These are phyloP conservation scores for Orgyia antiqua DNA, from an alignment of 2,888 invertebrate genomes.

Conservation along the genomic window DNA sequence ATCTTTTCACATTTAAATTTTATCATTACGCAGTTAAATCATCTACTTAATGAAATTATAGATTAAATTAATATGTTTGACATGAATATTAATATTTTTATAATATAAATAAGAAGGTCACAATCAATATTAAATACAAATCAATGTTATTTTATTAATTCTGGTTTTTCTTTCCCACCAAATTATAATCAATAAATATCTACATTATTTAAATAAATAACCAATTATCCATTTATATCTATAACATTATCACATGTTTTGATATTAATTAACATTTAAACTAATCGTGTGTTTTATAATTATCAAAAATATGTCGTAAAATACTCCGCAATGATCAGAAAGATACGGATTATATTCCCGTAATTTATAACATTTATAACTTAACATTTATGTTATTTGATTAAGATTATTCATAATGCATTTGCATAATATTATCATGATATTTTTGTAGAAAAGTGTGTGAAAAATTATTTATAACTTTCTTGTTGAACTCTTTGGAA, in stretches of 20 bases:
- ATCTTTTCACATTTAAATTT: too few relatives aligned
- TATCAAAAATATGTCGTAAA: slow-evolving; percentile 7
- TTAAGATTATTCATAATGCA: slow-evolving; percentile 16
- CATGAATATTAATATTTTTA: too few relatives aligned
- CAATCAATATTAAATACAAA: too few relatives aligned
- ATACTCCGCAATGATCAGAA: slow-evolving; percentile 15
- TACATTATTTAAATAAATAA: slow-evolving; percentile 19
- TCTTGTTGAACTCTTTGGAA: too few relatives aligned
- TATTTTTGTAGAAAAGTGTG: too few relatives aligned
- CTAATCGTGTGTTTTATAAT: slow-evolving; percentile 11
- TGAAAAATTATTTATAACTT: too few relatives aligned
- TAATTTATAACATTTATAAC: slow-evolving; percentile 18
- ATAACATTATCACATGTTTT: slow-evolving; percentile 13
- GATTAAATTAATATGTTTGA: too few relatives aligned
- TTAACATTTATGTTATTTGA: slow-evolving; percentile 16
- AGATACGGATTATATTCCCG: slow-evolving; percentile 7
- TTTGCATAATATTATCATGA: too few relatives aligned
- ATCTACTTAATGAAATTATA: too few relatives aligned
- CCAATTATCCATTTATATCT: slow-evolving; percentile 13
- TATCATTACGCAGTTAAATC: too few relatives aligned
- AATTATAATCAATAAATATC: slow-evolving; percentile 9
- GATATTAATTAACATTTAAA: slow-evolving; percentile 18
- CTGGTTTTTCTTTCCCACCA: slow-evolving; percentile 14
- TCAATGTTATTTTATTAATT: slow-evolving; percentile 2
- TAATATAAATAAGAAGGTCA: too few relatives aligned